Base-by-base conservation (phyloP, 2,113 vertebrate genomes). In the Alectura lathami region DNA sequence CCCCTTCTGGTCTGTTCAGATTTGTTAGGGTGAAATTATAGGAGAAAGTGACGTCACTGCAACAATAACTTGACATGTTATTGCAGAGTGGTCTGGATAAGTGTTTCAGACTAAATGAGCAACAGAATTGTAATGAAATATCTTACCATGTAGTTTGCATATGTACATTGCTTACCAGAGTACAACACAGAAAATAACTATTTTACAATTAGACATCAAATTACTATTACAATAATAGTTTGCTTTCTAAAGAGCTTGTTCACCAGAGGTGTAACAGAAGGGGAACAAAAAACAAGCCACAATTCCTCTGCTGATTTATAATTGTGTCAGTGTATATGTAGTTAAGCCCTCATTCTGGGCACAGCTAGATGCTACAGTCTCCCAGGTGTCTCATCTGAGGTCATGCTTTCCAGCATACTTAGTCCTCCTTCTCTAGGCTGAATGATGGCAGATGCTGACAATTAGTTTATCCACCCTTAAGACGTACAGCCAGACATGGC, bases 121-220 rank as follows among this genome's bases (percentile, higher is more conserved):
- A 83, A 48, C 7, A 40, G 0, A 0, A 54, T 48, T 0, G 0
- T 50, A 42, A 72, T 59, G 38, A 75, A 84, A 14, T 34, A 38
- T n/a, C 42, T 85, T 73, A n/a, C 32, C 53, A 8, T 12, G 29
- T 34, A 24, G n/a, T 86, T 66, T 66, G 50, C 27, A 77, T 13
- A 63, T 16, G 23, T 22, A 8, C 17, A 36, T 27, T 83, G 30
- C 21, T 36, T 82, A 24, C 34, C n/a, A n/a, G 10, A 11, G 13
- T 64, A n/a, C 36, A 53, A 51, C 21, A 30, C 3, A 30, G 7
- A 79, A 89, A 60, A 40, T 69, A 85, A 36, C 4, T 14, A 14
- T 57, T 67, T 78, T 18, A 45, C 47, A 81, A 20, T 20, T 42
- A 66, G 23, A 30, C 6, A 3, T 23, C 3, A 11, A 77, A 45